Evolutionary conservation across 1,140 invertebrate species (phyloP), one percentile per base, ranked within the genome.

Genomic region (Papilio helenus): DNA sequence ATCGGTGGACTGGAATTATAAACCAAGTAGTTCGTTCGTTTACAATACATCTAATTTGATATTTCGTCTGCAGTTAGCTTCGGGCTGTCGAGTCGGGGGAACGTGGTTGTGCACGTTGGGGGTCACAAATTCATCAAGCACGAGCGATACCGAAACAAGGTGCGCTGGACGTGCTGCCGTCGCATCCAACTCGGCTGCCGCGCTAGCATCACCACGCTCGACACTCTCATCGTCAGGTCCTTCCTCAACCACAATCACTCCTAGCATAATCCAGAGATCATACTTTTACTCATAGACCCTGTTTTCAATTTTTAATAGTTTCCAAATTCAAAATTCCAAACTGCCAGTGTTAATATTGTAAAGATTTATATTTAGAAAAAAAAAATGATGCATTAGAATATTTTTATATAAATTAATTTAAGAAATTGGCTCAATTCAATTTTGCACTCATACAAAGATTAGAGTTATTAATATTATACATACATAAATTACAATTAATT

Each of bases 121-220:
- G 83, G 84, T 4, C 87, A 93, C 76, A 93, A 91, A 79, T 94
- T 94, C 79, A 90, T 93, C 34, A 94, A 93, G 72, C 93, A 94
- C 79, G 93, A 94, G 68, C 83, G 83, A 8, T 93, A 94, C 72
- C 88, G 82, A 76, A 89, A 90, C 46, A 91, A 90, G 76, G 86
- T 89, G 0, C 80, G 93, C 8, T 94, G 93, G 92, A 93, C 93
- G 0, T 94, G 93, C 79, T 84, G 84, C 83, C 91, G 88, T 76
- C 80, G 89, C 5, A 89, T 93, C 46, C 88, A 88, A 39, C 49
- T 87, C 29, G 88, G 90, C 8, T 94, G 93, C 79, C 86, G 80
- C 76, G 92, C 93, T 0, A 94, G 85, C 76, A 82, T 93, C 20
- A 94, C 91, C 8, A 94, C 93, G 0, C 79, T 84, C n/a, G 83